A percentile compares a stretch with the other conserved stretches of the same genome.
These are phyloP conservation scores for Hecatera dysodea DNA, from an alignment of 2,888 invertebrate species.

Conservation along the genomic window DNA sequence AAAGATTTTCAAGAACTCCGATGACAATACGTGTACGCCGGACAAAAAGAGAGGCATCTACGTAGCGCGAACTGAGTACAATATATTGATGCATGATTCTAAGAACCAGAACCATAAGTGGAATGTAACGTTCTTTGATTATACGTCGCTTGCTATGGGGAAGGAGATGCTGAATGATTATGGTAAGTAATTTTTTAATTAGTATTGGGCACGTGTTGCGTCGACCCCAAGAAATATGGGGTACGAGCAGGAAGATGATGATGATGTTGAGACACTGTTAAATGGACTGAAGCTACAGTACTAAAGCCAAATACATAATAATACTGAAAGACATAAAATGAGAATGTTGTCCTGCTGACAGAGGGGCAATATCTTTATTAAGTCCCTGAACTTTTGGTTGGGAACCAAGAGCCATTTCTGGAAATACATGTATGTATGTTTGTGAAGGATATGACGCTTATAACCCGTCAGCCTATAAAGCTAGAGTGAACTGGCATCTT, in stretches of 20 bases:
- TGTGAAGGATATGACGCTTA: too few species aligned
- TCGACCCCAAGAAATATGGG: too few species aligned
- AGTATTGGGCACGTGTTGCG: too few species aligned
- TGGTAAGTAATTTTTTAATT: constrained; percentile 88
- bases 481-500: too few species aligned
- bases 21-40: constrained; percentile 93
- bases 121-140: constrained; percentile 99
- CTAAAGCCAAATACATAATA: neutral
- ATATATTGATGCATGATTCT: constrained; percentile 98
- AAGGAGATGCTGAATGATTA: constrained; percentile 95
- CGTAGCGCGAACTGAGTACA: constrained; percentile 97
- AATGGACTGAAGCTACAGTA: neutral
- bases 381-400: too few species aligned
- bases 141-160: constrained; percentile 95
- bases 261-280: neutral
- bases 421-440: too few species aligned
- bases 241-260: too few species aligned
- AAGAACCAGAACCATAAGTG: constrained; percentile 93
- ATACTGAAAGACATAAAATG: neutral
- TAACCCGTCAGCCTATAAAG: too few species aligned
- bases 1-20: constrained; percentile 86
- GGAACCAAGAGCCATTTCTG: too few species aligned
- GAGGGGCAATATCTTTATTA: too few species aligned
- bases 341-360: neutral
- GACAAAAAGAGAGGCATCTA: constrained; percentile 93